A percentile compares a stretch with the other conserved stretches of the same genome.
Conservation (phyloP, 2,113 vertebrate genomes). For the Xenopus laevis region DNA sequence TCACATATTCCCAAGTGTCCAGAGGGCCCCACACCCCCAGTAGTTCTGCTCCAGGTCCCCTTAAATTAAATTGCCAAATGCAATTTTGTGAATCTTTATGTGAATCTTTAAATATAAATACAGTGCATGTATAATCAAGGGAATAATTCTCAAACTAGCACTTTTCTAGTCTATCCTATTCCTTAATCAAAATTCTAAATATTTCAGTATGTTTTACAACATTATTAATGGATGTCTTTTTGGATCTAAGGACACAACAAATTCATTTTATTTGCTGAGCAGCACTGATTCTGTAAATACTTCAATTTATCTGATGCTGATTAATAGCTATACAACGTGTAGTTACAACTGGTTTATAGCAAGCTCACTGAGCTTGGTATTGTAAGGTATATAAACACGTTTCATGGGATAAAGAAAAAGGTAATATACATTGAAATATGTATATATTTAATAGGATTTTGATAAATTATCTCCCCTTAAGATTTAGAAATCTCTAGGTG, state of each 20-base stretch:
- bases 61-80: too few relatives aligned
- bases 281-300: not conserved
- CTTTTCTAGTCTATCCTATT: too few relatives aligned
- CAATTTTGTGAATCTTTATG: too few relatives aligned
- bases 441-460: conserved; percentile 48
- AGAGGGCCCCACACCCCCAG: too few relatives aligned
- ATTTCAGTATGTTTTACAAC: too few relatives aligned
- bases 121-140: too few relatives aligned
- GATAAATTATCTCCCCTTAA: conserved; percentile 82
- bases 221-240: not conserved
- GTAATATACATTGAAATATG: conserved; percentile 54
- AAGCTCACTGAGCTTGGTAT: conserved; percentile 36
- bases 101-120: too few relatives aligned
- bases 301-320: conserved; percentile 30
- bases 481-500: conserved; percentile 81
- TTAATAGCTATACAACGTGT: conserved; percentile 31
- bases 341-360: conserved; percentile 21
- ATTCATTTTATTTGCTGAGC: not conserved
- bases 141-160: too few relatives aligned
- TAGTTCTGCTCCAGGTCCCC: too few relatives aligned
- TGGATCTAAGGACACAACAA: too few relatives aligned
- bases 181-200: too few relatives aligned
- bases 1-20: too few relatives aligned
- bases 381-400: conserved; percentile 42
- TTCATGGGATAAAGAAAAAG: conserved; percentile 49